Evolutionary conservation across 1,140 invertebrate species (phyloP).

Genomic region (Eupristina koningsbergeri): DNA sequence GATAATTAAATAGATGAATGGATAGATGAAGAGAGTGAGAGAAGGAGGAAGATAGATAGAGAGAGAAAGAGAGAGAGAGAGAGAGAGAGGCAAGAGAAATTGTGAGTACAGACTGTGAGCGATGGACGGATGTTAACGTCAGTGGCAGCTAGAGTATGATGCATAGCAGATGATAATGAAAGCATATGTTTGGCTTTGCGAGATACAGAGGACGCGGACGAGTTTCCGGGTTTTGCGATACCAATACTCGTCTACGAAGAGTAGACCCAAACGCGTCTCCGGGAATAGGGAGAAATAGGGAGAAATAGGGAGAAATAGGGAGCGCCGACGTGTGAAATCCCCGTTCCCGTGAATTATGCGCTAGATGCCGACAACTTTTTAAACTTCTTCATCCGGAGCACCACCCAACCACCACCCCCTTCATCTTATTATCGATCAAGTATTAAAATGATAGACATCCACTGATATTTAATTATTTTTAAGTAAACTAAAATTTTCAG

Average conservation of each 20-base stretch:
- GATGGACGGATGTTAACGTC: slow-evolving; percentile 70
- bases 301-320: no score
- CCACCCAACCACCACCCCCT: background rate
- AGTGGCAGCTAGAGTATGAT: slow-evolving; percentile 63
- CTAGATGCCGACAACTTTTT: background rate
- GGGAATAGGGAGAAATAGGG: background rate
- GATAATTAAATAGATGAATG: background rate
- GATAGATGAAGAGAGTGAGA: slow-evolving; percentile 19
- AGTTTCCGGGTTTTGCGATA: slow-evolving; percentile 6
- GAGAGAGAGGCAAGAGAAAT: background rate
- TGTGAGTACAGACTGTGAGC: slow-evolving; percentile 56
- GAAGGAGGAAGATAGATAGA: background rate
- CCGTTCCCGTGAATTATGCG: slow-evolving; percentile 23
- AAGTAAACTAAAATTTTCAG: no score
- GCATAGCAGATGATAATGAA: slow-evolving; percentile 72
- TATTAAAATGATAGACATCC: background rate
- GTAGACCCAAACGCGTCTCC: background rate
- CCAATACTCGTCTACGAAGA: background rate
- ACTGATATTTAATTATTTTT: no score
- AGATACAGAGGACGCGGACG: background rate
- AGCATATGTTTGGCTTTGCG: slow-evolving; percentile 56
- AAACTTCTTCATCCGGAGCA: background rate
- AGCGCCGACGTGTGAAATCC: background rate
- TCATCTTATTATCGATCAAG: background rate
- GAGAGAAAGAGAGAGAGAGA: slow-evolving; percentile 8